These are phyloP conservation scores for Scomberomorus guttatus DNA, from an alignment of 2,797 vertebrate genomes.

Conservation along the genomic window DNA sequence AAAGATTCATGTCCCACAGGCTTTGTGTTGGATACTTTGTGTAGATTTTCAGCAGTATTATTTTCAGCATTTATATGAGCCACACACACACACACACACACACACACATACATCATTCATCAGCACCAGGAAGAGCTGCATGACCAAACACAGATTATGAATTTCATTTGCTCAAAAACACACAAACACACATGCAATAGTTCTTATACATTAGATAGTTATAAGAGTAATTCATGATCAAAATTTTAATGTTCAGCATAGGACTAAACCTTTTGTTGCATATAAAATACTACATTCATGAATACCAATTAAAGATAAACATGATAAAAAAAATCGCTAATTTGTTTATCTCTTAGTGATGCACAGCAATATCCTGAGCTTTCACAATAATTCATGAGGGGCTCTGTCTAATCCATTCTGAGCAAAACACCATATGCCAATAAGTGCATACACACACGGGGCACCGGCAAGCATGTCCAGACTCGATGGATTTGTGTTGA, in stretches of 20 bases:
- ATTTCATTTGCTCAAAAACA: conserved; percentile 34
- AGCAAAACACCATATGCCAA: conserved; percentile 67
- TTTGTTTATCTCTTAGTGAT: conserved; percentile 60
- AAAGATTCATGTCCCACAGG: conserved; percentile 56
- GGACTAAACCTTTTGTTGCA: conserved; percentile 57
- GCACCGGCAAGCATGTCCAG: conserved; percentile 23
- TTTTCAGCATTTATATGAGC: conserved; percentile 45
- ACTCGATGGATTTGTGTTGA: conserved; percentile 49
- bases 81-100: conserved; percentile 9
- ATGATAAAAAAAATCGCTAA: conserved; percentile 43
- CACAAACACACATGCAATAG: conserved; percentile 8
- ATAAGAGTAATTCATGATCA: conserved; percentile 53
- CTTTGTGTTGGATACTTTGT: conserved; percentile 51
- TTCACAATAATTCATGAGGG: conserved; percentile 64
- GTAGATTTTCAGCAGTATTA: conserved; percentile 46
- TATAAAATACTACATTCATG: conserved; percentile 60
- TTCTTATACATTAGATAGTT: conserved; percentile 23
- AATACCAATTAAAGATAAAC: conserved; percentile 68
- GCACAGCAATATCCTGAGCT: conserved; percentile 43
- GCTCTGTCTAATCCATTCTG: conserved; percentile 55
- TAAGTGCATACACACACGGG: conserved; percentile 21
- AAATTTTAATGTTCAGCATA: conserved; percentile 51
- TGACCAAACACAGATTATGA: conserved; percentile 49
- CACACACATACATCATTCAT: conserved; percentile 23
- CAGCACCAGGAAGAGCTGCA: conserved; percentile 31